Evolutionary conservation across 2,888 invertebrate species (phyloP).

Genomic region (Pseudanteris insignis): DNA sequence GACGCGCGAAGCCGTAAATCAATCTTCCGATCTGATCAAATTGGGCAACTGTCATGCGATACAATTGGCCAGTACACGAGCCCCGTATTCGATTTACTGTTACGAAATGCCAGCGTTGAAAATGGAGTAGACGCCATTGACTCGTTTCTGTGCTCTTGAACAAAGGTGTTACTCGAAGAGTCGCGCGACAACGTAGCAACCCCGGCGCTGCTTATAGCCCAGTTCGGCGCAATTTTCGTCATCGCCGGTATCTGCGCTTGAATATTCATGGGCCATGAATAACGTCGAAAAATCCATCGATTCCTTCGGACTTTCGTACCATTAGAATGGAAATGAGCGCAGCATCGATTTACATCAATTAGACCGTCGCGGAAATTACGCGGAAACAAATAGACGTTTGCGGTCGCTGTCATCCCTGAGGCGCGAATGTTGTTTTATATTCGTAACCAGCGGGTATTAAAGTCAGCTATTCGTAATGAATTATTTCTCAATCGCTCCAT

Average conservation of each 20-base stretch:
- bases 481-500: no score
- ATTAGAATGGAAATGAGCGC: slow-evolving; percentile 16
- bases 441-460: no score
- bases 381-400: slow-evolving; percentile 7
- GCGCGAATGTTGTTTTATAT: slow-evolving; percentile 10
- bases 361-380: slow-evolving; percentile 8
- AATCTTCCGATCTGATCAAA: slow-evolving; percentile 15
- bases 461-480: no score
- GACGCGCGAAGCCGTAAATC: slow-evolving; percentile 12
- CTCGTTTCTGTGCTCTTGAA: slow-evolving; percentile 16
- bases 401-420: background rate
- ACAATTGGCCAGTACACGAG: slow-evolving; percentile 11
- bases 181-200: slow-evolving; percentile 9
- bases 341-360: slow-evolving; percentile 28
- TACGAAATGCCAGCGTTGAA: slow-evolving; percentile 22
- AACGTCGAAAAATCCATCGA: slow-evolving; percentile 15
- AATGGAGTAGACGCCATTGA: slow-evolving; percentile 28
- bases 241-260: slow-evolving; percentile 18
- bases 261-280: slow-evolving; percentile 17
- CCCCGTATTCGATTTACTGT: slow-evolving; percentile 9
- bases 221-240: slow-evolving; percentile 2
- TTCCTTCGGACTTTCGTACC: slow-evolving; percentile 3
- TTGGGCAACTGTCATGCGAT: slow-evolving; percentile 9
- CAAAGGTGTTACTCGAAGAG: slow-evolving; percentile 21
- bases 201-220: background rate